Percentiles rank a stretch among this genome's conserved stretches.
Evolutionary conservation across 2,888 invertebrate genomes (phyloP).

Genomic region (Gymnocheta viridis): DNA sequence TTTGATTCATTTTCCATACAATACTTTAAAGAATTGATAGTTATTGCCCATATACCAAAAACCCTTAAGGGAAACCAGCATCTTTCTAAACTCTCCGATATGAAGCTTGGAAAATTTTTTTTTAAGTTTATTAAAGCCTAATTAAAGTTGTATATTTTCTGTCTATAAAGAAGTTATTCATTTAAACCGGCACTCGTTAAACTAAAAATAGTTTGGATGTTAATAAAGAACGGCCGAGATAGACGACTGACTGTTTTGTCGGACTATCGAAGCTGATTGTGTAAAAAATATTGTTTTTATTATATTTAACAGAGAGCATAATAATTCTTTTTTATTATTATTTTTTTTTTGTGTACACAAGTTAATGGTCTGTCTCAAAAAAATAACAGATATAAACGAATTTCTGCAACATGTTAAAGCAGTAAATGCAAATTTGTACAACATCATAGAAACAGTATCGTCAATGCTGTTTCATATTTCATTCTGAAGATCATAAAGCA

Average conservation of each 20-base stretch:
- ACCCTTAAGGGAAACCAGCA: no score
- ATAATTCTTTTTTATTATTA: slow-evolving; percentile 77
- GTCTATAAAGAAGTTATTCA: slow-evolving; percentile 4
- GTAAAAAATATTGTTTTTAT: slow-evolving; percentile 75
- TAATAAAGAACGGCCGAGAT: not conserved
- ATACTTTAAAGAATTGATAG: no score
- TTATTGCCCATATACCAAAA: no score
- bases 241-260: slow-evolving; percentile 49
- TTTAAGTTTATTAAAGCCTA: no score
- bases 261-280: slow-evolving; percentile 64
- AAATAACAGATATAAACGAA: slow-evolving; percentile 52
- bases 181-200: not conserved
- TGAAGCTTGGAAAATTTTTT: no score
- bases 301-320: slow-evolving; percentile 78
- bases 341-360: slow-evolving; percentile 31
- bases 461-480: slow-evolving; percentile 40
- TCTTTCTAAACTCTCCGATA: no score
- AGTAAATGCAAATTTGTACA: slow-evolving; percentile 70
- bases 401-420: slow-evolving; percentile 63
- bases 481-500: slow-evolving; percentile 51
- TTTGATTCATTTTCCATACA: no score
- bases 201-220: slow-evolving; percentile 10
- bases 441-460: slow-evolving; percentile 65
- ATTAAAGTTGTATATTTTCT: not conserved
- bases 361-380: slow-evolving; percentile 62